These are phyloP conservation scores for Litocranius walleri DNA, from an alignment of 2,113 vertebrate species.

Conservation along the genomic window DNA sequence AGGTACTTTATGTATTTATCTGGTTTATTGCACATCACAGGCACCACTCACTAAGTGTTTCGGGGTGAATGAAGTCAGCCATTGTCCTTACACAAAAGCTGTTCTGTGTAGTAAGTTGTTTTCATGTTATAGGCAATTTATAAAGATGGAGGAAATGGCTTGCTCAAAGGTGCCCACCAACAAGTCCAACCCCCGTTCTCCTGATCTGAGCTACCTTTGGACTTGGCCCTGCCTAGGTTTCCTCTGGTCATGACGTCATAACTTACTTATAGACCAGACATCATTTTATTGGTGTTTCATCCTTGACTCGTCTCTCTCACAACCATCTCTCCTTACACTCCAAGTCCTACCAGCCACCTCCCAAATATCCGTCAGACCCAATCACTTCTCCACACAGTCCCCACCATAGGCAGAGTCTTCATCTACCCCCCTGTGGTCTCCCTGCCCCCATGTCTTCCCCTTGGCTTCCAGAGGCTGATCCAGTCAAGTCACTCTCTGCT, in stretches of 20 bases:
- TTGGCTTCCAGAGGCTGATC: background rate
- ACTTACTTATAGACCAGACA: background rate
- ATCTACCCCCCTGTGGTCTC: background rate
- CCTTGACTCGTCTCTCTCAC: background rate
- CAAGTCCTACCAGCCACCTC: background rate
- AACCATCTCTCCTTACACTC: background rate
- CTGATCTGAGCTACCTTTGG: background rate
- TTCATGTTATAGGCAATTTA: background rate
- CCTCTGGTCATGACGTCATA: background rate
- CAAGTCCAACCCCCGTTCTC: background rate
- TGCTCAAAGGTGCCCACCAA: background rate
- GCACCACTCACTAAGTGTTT: background rate
- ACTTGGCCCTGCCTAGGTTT: background rate
- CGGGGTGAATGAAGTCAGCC: background rate
- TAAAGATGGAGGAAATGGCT: background rate
- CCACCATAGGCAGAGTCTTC: background rate
- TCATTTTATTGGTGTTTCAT: background rate
- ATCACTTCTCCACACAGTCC: background rate
- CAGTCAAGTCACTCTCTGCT: background rate
- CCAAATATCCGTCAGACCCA: background rate
- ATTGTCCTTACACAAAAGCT: background rate
- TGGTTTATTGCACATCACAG: background rate
- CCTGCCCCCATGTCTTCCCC: background rate
- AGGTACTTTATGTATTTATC: background rate
- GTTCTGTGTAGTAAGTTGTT: background rate